Evolutionary conservation across 2,888 invertebrate genomes (phyloP), one percentile per base, ranked within the genome.

Genomic region (Nephrotoma flavescens): DNA sequence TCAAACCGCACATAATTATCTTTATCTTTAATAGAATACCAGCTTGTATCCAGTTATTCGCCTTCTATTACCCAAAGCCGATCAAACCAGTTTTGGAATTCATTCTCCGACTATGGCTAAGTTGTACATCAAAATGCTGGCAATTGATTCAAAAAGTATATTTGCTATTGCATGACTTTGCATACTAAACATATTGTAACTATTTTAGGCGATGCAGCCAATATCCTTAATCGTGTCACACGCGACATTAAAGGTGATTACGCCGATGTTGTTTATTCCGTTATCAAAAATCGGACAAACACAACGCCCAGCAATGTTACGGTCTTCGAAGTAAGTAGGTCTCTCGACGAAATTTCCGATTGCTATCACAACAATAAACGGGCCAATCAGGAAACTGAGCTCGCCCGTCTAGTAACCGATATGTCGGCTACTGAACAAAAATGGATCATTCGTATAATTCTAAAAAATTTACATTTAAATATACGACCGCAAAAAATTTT

Each of bases 381-480:
- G 9, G 15, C 0, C 41, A 84, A 42, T n/a, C 41, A 84, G 71
- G 94, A 95, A 89, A 93, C 94, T 42, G 93, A 94, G 87, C 93
- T 98, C 87, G 92, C 94, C 87, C 92, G 93, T 86, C 93, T 97
- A 85, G 92, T 96, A 44, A 93, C 94, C 88, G 93, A 93, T 88
- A 93, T 95, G 88, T 95, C 95, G 6, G 94, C 96, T 0, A 90
- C 93, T 12, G 97, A 98, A 90, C 94, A 96, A 88, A 97, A 97
- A 92, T 99, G 98, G 98, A 93, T 98, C 31, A 95, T 98, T 6
- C 93, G 98, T 86, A 95, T 98, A 86, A 94, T 99, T 86, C 92
- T 99, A 12, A 98, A 98, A 91, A 95, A 96, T 87, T 92, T 98
- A 90, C 95, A 94, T 90, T 91, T 98, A 3, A 95, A 96, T 0